These are phyloP conservation scores for Drosophila austrosaltans DNA, from an alignment of 2,888 invertebrate species.

Conservation along the genomic window DNA sequence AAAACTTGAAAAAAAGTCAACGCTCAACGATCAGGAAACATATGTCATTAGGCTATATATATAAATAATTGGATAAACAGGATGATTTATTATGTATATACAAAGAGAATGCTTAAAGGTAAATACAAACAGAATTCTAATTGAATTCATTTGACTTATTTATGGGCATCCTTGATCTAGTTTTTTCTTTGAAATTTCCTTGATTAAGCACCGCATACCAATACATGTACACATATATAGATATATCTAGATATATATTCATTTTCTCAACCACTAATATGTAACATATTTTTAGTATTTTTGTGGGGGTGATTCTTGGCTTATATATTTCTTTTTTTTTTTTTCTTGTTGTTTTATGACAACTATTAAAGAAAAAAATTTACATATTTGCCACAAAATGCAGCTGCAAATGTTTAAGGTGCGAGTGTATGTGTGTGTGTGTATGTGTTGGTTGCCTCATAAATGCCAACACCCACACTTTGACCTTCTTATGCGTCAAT, in stretches of 20 bases:
- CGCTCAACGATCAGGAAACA: neutral
- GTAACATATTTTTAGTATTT: slow-evolving; percentile 56
- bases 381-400: slow-evolving; percentile 62
- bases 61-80: too few species aligned
- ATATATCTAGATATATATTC: slow-evolving; percentile 12
- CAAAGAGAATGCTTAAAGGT: too few species aligned
- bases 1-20: neutral
- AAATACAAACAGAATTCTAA: neutral
- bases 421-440: slow-evolving; percentile 21
- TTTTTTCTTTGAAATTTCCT: slow-evolving; percentile 3
- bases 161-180: slow-evolving; percentile 6
- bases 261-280: slow-evolving; percentile 25
- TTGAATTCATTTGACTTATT: slow-evolving; percentile 1
- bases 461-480: slow-evolving; percentile 71
- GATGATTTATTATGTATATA: too few species aligned
- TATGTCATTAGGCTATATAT: slow-evolving; percentile 1
- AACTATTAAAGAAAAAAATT: slow-evolving; percentile 63
- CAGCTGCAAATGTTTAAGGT: slow-evolving; percentile 58
- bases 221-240: slow-evolving; percentile 12
- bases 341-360: slow-evolving; percentile 43
- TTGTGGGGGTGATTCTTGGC: slow-evolving; percentile 57
- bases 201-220: neutral
- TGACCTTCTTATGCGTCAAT: slow-evolving; percentile 70
- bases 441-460: slow-evolving; percentile 57
- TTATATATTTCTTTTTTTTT: slow-evolving; percentile 24